phyloP scores from a whole-genome alignment of 2,113 vertebrate species.

The Chroicocephalus ridibundus region DNA sequence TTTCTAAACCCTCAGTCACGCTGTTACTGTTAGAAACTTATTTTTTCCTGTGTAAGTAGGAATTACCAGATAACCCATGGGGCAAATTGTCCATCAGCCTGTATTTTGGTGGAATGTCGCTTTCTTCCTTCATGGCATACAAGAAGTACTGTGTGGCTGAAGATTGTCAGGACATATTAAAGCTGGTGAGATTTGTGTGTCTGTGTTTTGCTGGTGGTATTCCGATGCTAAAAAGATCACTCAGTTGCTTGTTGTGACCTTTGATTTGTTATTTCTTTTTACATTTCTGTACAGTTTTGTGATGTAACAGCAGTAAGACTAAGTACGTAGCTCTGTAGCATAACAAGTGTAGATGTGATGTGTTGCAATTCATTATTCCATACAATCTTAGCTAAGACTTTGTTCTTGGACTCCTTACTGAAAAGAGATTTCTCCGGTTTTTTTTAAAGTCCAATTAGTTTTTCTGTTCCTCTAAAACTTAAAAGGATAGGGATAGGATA shows the following conservation, averaged over 20 bases:
- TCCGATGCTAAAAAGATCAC: background rate
- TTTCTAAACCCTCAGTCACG: background rate
- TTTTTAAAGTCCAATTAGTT: background rate
- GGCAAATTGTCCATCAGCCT: constrained; percentile 76
- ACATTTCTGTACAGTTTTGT: background rate
- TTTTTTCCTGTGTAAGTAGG: constrained; percentile 70
- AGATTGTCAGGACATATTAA: constrained; percentile 28
- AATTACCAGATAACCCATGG: constrained; percentile 74
- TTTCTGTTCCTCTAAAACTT: background rate
- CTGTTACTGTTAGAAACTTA: background rate
- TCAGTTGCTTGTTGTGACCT: background rate
- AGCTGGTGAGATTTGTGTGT: constrained; percentile 50
- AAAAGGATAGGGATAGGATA: background rate
- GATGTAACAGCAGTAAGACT: background rate
- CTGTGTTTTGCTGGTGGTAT: background rate
- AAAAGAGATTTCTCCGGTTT: background rate
- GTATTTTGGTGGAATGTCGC: constrained; percentile 79
- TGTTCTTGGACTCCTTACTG: background rate
- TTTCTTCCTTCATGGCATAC: constrained; percentile 84
- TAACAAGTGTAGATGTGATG: fast-evolving
- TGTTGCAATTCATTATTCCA: background rate
- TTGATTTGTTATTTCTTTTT: background rate
- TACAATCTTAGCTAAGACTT: background rate
- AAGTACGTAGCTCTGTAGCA: background rate
- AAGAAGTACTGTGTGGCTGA: constrained; percentile 75